phyloP scores from a whole-genome alignment of 2,797 vertebrate species.

The Rousettus madagascariensis region DNA sequence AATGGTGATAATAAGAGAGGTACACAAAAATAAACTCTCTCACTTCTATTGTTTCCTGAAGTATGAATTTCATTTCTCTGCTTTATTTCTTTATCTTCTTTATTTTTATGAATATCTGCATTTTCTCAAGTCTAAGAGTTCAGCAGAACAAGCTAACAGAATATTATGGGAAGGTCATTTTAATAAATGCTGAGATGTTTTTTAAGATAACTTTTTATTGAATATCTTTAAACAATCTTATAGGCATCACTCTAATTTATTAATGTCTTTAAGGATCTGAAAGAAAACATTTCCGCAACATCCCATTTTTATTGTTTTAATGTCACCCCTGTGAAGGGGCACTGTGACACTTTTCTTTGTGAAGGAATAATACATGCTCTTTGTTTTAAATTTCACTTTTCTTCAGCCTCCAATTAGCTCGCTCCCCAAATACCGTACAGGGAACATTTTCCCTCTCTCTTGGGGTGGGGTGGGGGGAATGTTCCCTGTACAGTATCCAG shows the following conservation, averaged over 20 bases:
- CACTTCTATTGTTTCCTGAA: neutral
- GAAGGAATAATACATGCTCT: neutral
- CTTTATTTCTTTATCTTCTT: neutral
- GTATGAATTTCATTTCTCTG: neutral
- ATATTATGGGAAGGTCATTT: neutral
- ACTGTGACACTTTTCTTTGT: accelerated
- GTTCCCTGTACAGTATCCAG: no score
- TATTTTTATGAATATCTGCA: neutral
- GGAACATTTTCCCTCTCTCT: neutral
- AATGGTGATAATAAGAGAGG: neutral
- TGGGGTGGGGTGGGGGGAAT: neutral
- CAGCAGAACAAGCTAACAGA: neutral
- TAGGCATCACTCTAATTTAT: neutral
- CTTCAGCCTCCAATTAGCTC: neutral
- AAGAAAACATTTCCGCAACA: neutral
- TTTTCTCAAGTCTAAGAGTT: neutral
- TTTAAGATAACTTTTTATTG: neutral
- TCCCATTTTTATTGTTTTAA: neutral
- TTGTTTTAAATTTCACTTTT: neutral
- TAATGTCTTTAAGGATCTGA: neutral
- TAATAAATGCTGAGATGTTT: neutral
- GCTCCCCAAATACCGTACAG: neutral
- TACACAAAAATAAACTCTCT: neutral
- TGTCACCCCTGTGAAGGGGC: neutral
- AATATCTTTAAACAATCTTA: neutral